Percentiles rank a stretch among this genome's conserved stretches.
Conservation (phyloP, 2,113 vertebrate species). For the Mystacornis crossleyi region DNA sequence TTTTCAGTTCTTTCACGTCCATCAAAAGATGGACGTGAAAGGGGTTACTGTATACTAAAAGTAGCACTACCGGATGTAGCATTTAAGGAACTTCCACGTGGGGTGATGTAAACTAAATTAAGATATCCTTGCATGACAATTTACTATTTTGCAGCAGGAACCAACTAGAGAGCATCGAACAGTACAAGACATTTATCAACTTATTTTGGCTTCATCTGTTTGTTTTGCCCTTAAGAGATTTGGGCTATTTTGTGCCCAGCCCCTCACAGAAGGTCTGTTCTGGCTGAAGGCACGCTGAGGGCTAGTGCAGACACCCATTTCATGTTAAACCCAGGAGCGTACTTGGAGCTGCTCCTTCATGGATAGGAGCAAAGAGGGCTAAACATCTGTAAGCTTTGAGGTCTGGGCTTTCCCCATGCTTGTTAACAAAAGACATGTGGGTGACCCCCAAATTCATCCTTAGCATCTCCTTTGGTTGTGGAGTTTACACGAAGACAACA, state of each 20-base stretch:
- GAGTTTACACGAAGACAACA: not conserved
- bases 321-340: not conserved
- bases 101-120: not conserved
- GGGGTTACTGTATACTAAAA: not conserved
- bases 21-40: not conserved
- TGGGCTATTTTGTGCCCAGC: not conserved
- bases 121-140: not conserved
- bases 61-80: not conserved
- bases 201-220: not conserved
- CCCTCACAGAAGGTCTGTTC: fast-evolving
- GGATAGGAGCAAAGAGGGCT: not conserved
- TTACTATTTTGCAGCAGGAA: not conserved
- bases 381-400: not conserved
- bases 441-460: not conserved
- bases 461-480: not conserved
- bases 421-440: not conserved
- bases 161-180: not conserved
- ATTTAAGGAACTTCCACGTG: not conserved
- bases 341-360: not conserved
- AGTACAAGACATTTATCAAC: not conserved
- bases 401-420: not conserved
- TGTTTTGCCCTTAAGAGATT: not conserved
- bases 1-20: not conserved
- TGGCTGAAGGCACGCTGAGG: fast-evolving
- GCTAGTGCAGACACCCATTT: not conserved